phyloP scores from a whole-genome alignment of 2,797 vertebrate species.

The Diceros bicornis region DNA sequence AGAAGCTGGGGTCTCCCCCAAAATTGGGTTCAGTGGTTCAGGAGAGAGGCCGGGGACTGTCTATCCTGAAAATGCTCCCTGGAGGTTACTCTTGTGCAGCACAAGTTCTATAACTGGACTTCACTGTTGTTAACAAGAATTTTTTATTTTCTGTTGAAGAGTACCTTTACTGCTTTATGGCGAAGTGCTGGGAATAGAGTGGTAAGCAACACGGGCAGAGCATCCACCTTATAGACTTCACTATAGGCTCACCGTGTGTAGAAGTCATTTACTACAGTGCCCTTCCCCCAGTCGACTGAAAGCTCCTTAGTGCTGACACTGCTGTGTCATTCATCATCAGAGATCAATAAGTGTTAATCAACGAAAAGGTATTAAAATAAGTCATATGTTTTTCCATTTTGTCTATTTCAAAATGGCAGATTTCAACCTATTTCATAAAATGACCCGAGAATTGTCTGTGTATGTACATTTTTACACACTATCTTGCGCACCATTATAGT shows the following conservation, averaged over 20 bases:
- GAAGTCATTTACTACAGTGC: neutral
- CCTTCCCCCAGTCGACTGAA: neutral
- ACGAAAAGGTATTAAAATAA: neutral
- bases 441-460: neutral
- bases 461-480: neutral
- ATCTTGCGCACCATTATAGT: neutral
- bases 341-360: neutral
- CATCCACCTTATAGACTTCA: neutral
- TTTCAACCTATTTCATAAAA: neutral
- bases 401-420: neutral
- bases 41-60: neutral
- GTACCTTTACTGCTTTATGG: neutral
- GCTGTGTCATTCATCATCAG: neutral
- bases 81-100: neutral
- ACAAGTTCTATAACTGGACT: neutral
- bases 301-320: neutral
- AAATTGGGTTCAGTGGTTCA: neutral
- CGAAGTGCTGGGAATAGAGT: neutral
- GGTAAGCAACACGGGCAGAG: neutral
- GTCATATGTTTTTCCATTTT: neutral
- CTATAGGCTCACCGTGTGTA: neutral
- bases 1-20: neutral
- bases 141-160: constrained; percentile 3
- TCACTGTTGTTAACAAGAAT: neutral
- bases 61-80: neutral